Evolutionary conservation across 2,888 invertebrate genomes (phyloP).

Genomic region (Marronus borbonicus): DNA sequence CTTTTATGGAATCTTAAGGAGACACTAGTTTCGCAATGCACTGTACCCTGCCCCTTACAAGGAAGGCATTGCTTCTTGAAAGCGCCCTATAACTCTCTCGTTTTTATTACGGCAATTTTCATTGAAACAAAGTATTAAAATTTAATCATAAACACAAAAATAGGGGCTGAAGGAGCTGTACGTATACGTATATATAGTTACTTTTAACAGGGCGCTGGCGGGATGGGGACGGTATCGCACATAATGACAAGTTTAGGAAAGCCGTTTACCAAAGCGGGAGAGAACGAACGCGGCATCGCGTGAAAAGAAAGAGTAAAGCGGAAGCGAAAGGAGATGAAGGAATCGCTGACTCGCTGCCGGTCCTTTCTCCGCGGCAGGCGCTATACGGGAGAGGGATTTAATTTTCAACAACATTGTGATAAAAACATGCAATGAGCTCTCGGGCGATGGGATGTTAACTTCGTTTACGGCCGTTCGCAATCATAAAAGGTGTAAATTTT

Average conservation of each 20-base stretch:
- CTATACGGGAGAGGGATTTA: slow-evolving; percentile 59
- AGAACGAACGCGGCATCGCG: not conserved
- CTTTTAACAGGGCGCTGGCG: slow-evolving; percentile 23
- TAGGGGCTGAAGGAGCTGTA: slow-evolving; percentile 47
- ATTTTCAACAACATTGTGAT: slow-evolving; percentile 65
- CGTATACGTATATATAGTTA: slow-evolving; percentile 35
- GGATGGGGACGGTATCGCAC: slow-evolving; percentile 14
- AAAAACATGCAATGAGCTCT: slow-evolving; percentile 62
- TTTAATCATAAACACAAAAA: slow-evolving; percentile 55
- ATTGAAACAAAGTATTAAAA: slow-evolving; percentile 57
- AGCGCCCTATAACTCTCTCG: not conserved
- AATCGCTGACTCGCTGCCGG: slow-evolving; percentile 16
- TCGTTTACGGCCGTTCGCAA: slow-evolving; percentile 61
- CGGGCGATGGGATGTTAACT: slow-evolving; percentile 64
- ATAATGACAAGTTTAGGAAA: slow-evolving; percentile 57
- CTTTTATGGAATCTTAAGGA: too few relatives aligned
- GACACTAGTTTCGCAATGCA: not conserved
- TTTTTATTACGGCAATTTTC: slow-evolving; percentile 56
- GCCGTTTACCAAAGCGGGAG: slow-evolving; percentile 50
- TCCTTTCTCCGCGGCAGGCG: slow-evolving; percentile 11
- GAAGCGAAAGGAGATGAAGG: slow-evolving; percentile 34
- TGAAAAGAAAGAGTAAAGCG: slow-evolving; percentile 5
- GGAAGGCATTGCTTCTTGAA: not conserved
- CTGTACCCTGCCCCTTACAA: not conserved
- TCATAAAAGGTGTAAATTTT: slow-evolving; percentile 62